Evolutionary conservation across 2,888 invertebrate species (phyloP).

Genomic region (Nowickia ferox): DNA sequence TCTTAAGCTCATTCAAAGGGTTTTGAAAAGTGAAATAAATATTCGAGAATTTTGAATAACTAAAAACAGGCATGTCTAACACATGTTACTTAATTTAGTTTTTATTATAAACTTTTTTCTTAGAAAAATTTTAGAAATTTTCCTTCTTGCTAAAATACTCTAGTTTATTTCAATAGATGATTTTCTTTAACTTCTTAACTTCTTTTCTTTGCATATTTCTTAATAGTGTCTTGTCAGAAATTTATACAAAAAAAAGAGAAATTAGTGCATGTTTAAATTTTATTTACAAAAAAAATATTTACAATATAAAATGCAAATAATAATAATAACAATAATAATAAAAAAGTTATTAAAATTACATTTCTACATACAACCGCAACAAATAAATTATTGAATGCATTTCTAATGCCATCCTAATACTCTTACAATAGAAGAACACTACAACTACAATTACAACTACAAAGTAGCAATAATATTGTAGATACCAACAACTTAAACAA

Average conservation of each 20-base stretch:
- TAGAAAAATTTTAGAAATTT: slow-evolving; percentile 50
- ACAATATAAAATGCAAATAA: no score
- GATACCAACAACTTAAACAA: background rate
- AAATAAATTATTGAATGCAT: background rate
- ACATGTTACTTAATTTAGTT: slow-evolving; percentile 41
- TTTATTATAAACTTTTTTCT: slow-evolving; percentile 20
- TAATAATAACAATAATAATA: background rate
- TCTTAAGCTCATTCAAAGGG: background rate
- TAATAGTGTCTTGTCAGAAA: slow-evolving; percentile 52
- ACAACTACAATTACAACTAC: slow-evolving; percentile 22
- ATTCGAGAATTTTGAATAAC: slow-evolving; percentile 21
- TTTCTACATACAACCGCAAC: background rate
- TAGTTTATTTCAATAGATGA: slow-evolving; percentile 30
- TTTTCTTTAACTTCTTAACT: slow-evolving; percentile 13
- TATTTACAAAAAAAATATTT: background rate
- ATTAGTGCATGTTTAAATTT: slow-evolving; percentile 53
- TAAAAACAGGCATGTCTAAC: slow-evolving; percentile 64
- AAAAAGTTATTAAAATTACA: background rate
- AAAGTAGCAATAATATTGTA: slow-evolving; percentile 37
- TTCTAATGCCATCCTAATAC: background rate
- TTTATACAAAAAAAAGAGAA: slow-evolving; percentile 4
- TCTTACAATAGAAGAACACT: background rate
- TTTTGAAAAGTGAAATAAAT: slow-evolving; percentile 31
- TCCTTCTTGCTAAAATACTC: slow-evolving; percentile 37
- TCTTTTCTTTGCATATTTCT: slow-evolving; percentile 14